These are phyloP conservation scores for Formica exsecta DNA, from an alignment of 1,140 invertebrate species.

Conservation along the genomic window DNA sequence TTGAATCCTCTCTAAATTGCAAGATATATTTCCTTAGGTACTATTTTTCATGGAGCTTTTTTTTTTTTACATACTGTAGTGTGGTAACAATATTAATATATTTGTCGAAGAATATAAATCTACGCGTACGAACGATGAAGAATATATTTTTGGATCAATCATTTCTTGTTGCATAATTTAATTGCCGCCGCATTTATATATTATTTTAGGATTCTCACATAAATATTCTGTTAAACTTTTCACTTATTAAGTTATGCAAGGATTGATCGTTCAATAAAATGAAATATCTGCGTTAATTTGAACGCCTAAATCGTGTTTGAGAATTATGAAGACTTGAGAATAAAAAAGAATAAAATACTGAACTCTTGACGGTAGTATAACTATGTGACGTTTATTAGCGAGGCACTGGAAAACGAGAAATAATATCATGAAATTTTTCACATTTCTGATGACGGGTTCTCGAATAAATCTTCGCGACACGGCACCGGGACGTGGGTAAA, in stretches of 20 bases:
- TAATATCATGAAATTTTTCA: conserved; percentile 17
- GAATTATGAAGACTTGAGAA: not conserved
- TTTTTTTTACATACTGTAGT: conserved; percentile 1
- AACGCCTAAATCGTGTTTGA: not conserved
- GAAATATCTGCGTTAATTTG: not conserved
- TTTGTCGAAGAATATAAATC: conserved; percentile 51
- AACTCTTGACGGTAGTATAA: not conserved
- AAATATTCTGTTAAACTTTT: conserved; percentile 1
- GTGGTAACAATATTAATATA: conserved; percentile 48
- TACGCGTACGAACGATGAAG: conserved; percentile 53
- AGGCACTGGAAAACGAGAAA: not conserved
- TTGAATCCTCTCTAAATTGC: conserved; percentile 3
- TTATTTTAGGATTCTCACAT: not conserved
- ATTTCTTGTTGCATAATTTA: not conserved
- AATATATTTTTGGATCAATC: not conserved
- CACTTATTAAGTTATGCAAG: not conserved
- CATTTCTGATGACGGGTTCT: conserved; percentile 24
- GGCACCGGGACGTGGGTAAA: conserved; percentile 31
- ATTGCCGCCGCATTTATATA: not conserved
- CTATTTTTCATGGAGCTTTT: conserved; percentile 9
- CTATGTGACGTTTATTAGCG: not conserved
- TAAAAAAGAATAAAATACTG: not conserved
- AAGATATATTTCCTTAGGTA: conserved; percentile 36
- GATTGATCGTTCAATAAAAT: not conserved
- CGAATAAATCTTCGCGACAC: conserved; percentile 40